These are phyloP conservation scores for Leptopilina myrica DNA, from an alignment of 2,888 invertebrate genomes.

Conservation along the genomic window DNA sequence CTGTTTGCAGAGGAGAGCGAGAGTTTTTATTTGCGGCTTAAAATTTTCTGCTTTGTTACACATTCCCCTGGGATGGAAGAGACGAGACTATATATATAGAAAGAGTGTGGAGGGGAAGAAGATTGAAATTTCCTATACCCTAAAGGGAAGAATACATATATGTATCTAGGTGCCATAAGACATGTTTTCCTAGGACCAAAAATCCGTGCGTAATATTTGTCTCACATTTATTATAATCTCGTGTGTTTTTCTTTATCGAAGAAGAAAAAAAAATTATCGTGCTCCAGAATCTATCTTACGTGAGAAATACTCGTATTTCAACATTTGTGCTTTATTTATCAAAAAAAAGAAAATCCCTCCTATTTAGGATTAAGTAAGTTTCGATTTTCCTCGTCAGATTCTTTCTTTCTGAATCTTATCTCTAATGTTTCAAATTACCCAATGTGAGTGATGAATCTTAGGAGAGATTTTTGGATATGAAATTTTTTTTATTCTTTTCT, in stretches of 20 bases:
- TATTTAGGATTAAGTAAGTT: constrained; percentile 63
- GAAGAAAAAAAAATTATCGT: constrained; percentile 50
- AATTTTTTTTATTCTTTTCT: too few relatives aligned
- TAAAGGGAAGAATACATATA: background rate
- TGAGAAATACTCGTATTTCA: constrained; percentile 49
- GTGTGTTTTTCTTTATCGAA: constrained; percentile 39
- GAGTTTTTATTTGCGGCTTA: constrained; percentile 55
- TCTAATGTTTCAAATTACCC: constrained; percentile 26
- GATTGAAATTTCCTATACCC: constrained; percentile 13
- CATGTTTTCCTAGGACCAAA: constrained; percentile 60
- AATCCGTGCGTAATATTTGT: constrained; percentile 54
- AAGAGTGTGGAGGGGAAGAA: background rate
- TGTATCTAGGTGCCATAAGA: constrained; percentile 47
- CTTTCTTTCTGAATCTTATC: constrained; percentile 6
- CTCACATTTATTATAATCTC: constrained; percentile 39
- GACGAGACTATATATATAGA: too few relatives aligned
- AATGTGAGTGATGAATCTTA: too few relatives aligned
- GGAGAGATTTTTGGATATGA: too few relatives aligned
- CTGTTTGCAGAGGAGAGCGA: constrained; percentile 38
- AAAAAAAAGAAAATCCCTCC: constrained; percentile 59
- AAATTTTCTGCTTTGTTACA: constrained; percentile 55
- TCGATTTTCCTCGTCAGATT: constrained; percentile 66
- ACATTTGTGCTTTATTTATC: constrained; percentile 63
- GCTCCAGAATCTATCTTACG: constrained; percentile 50
- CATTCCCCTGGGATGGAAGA: background rate